A percentile compares a stretch with the other conserved stretches of the same genome.
These are phyloP conservation scores for Ectemnius cavifrons DNA, from an alignment of 2,888 invertebrate species.

Conservation along the genomic window DNA sequence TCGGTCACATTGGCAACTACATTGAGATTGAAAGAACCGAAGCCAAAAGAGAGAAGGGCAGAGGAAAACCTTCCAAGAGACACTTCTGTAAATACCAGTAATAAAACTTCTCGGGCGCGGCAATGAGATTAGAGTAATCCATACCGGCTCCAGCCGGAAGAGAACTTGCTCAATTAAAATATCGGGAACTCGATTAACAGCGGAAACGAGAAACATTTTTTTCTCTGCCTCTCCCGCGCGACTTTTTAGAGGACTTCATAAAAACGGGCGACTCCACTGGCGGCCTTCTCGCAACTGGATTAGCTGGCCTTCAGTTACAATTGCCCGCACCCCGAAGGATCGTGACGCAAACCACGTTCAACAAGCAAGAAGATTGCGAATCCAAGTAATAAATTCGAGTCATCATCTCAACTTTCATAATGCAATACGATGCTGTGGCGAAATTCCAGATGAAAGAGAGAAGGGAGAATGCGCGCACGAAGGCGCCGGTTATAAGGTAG, in stretches of 20 bases:
- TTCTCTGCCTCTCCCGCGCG: too few relatives aligned
- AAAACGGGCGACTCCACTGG: too few relatives aligned
- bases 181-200: too few relatives aligned
- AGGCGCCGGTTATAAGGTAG: constrained; percentile 5
- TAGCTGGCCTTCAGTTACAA: too few relatives aligned
- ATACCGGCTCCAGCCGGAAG: too few relatives aligned
- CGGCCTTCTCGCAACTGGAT: too few relatives aligned
- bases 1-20: too few relatives aligned
- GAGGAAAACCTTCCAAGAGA: background rate
- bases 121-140: too few relatives aligned
- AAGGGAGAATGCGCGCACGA: background rate
- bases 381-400: background rate
- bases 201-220: too few relatives aligned
- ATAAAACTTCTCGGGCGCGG: too few relatives aligned
- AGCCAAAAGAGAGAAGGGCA: constrained; percentile 5
- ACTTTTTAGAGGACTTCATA: too few relatives aligned
- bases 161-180: too few relatives aligned
- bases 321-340: background rate
- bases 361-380: background rate
- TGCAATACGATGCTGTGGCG: background rate
- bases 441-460: background rate
- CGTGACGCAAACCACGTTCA: background rate
- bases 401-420: constrained; percentile 1
- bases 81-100: background rate
- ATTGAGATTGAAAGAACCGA: background rate